Base-by-base conservation (phyloP, 2,888 invertebrate species). In the Tinea semifulvella region DNA sequence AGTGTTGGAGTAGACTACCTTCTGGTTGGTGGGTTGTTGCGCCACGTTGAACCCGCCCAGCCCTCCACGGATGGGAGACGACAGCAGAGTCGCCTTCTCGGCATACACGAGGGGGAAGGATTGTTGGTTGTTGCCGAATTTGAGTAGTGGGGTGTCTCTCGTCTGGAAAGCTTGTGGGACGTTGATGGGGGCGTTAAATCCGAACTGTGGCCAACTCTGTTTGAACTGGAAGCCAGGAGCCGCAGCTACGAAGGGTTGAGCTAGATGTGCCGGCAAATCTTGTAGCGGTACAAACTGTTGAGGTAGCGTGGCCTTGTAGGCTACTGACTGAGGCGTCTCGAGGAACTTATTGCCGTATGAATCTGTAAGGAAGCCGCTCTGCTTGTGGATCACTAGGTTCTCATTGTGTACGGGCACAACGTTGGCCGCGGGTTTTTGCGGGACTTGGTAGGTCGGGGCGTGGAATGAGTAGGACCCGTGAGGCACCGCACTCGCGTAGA, bases 321-420 rank as follows among this genome's bases (percentile, higher is more conserved):
- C 57, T 2, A 68, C 47, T 13, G 62, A 49, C 45, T 71, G 71
- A 22, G 74, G 72, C 1, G 63, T 53, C 45, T 60, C 65, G 20
- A 68, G 62, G 49, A 67, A 77, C 50, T 59, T 62, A 44, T 80
- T 76, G 17, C 80, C 80, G 48, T 80, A 80, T 1, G 80, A 80
- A 51, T 80, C 80, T 52, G 63, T 73, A 47, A 79, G 55, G 20
- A 60, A 66, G 16, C 62, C 63, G 45, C 66, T 67, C 14, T 60
- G 54, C 36, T 65, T 68, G 39, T 67, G 66, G 16, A 65, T 54
- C 27, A 58, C 50, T 4, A 57, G 47, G 36, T 53, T 57, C 46
- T 65, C 61, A 49, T 68, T 62, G 43, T 67, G 68, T 38, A 73
- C 62, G 2, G 73, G 70, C 10, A 68, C 50, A 28, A 60, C 31